phyloP scores from a whole-genome alignment of 2,888 invertebrate species.

The Rhaphigaster nebulosa region DNA sequence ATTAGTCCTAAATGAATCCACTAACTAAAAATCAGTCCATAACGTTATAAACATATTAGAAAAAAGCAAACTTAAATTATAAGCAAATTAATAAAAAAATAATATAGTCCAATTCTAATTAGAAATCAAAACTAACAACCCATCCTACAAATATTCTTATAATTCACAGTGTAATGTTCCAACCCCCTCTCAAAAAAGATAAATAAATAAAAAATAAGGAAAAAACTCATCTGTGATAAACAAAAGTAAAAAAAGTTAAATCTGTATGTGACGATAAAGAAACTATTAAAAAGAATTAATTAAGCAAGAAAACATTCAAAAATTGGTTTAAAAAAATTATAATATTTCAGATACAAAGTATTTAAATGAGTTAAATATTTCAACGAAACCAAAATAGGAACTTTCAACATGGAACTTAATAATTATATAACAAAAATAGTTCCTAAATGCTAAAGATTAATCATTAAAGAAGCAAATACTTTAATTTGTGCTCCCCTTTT shows the following conservation, averaged over 20 bases:
- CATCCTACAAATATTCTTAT: not conserved
- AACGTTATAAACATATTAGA: not conserved
- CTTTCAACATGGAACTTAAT: not conserved
- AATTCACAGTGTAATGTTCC: not conserved
- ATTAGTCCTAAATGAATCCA: not conserved
- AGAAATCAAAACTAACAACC: not conserved
- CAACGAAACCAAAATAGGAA: conserved; percentile 9
- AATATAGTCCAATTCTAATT: not conserved
- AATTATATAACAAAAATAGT: conserved; percentile 19
- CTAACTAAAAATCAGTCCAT: not conserved
- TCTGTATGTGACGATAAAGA: too few relatives aligned
- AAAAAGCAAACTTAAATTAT: not conserved
- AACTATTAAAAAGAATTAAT: not conserved
- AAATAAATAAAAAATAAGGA: not conserved
- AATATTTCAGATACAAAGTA: not conserved
- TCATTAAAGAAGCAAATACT: conserved; percentile 21
- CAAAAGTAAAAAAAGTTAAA: not conserved
- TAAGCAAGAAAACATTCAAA: too few relatives aligned
- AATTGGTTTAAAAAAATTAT: too few relatives aligned
- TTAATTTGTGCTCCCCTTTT: not conserved
- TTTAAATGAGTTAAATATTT: not conserved
- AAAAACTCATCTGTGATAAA: not conserved
- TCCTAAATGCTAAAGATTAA: conserved; percentile 13
- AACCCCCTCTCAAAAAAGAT: not conserved
- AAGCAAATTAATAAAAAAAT: not conserved